These are phyloP conservation scores for Sebastes hubbsi DNA, from an alignment of 2,797 vertebrate species.

Conservation along the genomic window DNA sequence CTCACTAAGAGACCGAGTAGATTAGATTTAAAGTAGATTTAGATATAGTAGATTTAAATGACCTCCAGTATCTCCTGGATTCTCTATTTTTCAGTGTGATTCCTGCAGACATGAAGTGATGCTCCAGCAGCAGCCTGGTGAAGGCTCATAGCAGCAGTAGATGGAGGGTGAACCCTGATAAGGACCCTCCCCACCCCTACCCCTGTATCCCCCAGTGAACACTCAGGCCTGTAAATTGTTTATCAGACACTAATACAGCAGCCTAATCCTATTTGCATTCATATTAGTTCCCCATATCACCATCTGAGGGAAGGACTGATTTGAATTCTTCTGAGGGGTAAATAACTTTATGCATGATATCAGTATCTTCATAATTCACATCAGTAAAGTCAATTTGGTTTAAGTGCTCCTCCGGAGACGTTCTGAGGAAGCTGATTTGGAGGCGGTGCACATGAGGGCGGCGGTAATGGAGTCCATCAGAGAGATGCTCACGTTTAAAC, in stretches of 20 bases:
- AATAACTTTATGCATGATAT: constrained; percentile 93
- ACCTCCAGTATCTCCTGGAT: too few relatives aligned
- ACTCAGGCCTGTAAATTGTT: constrained; percentile 88
- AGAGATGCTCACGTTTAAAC: constrained; percentile 5
- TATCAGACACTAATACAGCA: constrained; percentile 89
- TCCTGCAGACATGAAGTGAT: neutral
- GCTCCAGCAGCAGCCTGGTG: too few relatives aligned
- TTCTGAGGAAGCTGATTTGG: constrained; percentile 87
- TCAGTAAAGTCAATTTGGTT: constrained; percentile 93
- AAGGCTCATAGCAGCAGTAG: neutral
- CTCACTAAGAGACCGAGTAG: too few relatives aligned
- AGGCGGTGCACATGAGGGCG: constrained; percentile 74
- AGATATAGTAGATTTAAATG: too few relatives aligned
- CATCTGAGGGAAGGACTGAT: constrained; percentile 88
- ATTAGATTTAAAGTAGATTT: too few relatives aligned
- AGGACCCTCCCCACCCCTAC: neutral
- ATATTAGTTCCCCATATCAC: constrained; percentile 91
- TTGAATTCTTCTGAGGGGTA: constrained; percentile 92
- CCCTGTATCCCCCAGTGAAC: constrained; percentile 74
- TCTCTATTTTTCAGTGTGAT: too few relatives aligned
- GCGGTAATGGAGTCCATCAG: constrained; percentile 71
- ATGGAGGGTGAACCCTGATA: constrained; percentile 58
- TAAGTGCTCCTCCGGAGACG: constrained; percentile 87
- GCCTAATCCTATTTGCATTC: constrained; percentile 97
- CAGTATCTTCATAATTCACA: constrained; percentile 94